phyloP scores from a whole-genome alignment of 2,113 vertebrate species.

The Poeciliopsis prolifica region DNA sequence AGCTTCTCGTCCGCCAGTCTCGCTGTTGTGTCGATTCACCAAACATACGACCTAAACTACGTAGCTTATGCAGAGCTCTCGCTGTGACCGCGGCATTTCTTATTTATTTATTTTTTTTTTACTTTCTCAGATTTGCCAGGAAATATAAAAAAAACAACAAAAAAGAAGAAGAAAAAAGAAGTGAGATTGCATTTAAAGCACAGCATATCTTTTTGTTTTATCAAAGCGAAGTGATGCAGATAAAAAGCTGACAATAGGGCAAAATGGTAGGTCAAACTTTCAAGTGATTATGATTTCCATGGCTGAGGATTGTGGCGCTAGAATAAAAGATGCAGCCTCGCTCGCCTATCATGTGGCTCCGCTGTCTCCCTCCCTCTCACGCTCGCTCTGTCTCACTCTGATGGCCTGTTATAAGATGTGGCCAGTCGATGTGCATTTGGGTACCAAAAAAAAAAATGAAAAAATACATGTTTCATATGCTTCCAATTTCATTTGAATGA shows the following conservation, averaged over 20 bases:
- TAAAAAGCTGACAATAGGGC: constrained; percentile 55
- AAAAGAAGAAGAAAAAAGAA: constrained; percentile 9
- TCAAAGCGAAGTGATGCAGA: constrained; percentile 39
- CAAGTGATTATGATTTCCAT: constrained; percentile 60
- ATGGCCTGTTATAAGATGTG: constrained; percentile 62
- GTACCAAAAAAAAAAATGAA: constrained; percentile 9
- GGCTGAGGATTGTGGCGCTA: constrained; percentile 48
- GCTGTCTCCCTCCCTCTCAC: constrained; percentile 56
- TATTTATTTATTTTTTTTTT: constrained; percentile 49
- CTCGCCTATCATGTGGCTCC: constrained; percentile 71
- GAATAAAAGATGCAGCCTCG: constrained; percentile 65
- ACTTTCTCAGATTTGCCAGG: constrained; percentile 58
- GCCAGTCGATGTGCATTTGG: constrained; percentile 69
- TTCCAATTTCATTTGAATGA: constrained; percentile 78
- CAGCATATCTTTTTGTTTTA: constrained; percentile 30
- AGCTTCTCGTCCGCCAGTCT: constrained; percentile 27
- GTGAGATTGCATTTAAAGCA: constrained; percentile 89
- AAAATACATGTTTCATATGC: constrained; percentile 70
- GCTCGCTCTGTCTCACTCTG: constrained; percentile 51
- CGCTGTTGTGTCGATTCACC: constrained; percentile 29
- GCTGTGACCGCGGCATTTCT: constrained; percentile 51
- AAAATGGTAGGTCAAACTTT: constrained; percentile 59
- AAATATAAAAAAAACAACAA: constrained; percentile 9
- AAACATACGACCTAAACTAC: constrained; percentile 20
- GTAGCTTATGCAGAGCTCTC: constrained; percentile 51